Conservation (phyloP, 2,113 vertebrate species). For the Malurus melanocephalus region DNA sequence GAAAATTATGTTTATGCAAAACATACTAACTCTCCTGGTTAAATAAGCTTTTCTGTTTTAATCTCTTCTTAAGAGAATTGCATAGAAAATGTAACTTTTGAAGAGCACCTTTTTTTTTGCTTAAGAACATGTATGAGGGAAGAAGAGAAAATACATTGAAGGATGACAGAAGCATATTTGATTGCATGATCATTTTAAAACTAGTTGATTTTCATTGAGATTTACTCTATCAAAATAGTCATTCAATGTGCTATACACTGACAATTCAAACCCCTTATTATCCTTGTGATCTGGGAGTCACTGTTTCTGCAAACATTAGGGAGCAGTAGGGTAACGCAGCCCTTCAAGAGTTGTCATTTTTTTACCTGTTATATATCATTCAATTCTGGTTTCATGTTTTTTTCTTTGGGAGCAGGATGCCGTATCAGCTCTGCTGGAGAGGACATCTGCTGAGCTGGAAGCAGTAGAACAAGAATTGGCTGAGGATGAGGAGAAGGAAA, state of each 20-base stretch:
- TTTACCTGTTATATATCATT: neutral
- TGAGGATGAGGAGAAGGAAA: constrained; percentile 65
- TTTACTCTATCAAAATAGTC: neutral
- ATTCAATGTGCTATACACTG: neutral
- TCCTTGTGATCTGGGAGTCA: neutral
- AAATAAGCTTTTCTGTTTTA: neutral
- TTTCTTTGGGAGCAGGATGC: constrained; percentile 70
- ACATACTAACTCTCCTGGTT: neutral
- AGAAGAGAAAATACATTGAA: neutral
- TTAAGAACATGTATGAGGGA: neutral
- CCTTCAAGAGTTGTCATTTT: neutral
- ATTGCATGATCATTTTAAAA: neutral
- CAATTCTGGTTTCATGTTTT: neutral
- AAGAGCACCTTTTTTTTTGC: neutral
- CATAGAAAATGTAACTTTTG: neutral
- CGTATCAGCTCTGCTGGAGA: constrained; percentile 79
- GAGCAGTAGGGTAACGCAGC: neutral
- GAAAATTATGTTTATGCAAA: neutral
- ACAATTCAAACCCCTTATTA: neutral
- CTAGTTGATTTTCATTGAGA: neutral
- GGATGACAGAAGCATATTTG: neutral
- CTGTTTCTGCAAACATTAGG: neutral
- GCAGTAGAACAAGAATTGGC: constrained; percentile 81
- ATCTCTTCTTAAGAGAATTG: neutral
- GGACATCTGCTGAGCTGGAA: constrained; percentile 81